Percentiles rank a stretch among this genome's conserved stretches.
Evolutionary conservation across 1,140 invertebrate genomes (phyloP).

Genomic region (Hylaeus anthracinus): DNA sequence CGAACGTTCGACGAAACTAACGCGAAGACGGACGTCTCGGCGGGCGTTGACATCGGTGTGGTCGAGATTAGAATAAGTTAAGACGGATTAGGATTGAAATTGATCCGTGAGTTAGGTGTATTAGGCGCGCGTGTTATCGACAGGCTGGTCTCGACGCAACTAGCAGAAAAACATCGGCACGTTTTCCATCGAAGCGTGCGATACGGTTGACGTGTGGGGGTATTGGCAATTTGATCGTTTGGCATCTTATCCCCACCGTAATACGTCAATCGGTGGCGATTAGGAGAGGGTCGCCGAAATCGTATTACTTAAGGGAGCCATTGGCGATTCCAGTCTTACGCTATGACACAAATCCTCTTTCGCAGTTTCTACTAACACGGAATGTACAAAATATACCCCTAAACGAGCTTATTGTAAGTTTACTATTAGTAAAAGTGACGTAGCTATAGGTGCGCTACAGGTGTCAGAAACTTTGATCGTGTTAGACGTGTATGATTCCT

Average conservation of each 20-base stretch:
- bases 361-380: too few relatives aligned
- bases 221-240: constrained; percentile 76
- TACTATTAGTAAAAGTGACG: too few relatives aligned
- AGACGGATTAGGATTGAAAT: too few relatives aligned
- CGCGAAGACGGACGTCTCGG: neutral
- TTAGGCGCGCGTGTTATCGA: constrained; percentile 66
- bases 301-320: neutral
- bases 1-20: neutral
- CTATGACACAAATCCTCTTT: too few relatives aligned
- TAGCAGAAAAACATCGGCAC: constrained; percentile 67
- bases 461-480: too few relatives aligned
- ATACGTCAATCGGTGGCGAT: neutral
- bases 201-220: constrained; percentile 52
- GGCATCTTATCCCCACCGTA: constrained; percentile 63
- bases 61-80: neutral
- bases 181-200: constrained; percentile 54
- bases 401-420: too few relatives aligned
- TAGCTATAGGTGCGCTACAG: too few relatives aligned
- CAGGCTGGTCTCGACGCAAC: constrained; percentile 66
- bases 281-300: neutral
- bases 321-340: too few relatives aligned
- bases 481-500: too few relatives aligned
- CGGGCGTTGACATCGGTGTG: neutral
- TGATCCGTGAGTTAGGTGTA: neutral
- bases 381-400: too few relatives aligned